Evolutionary conservation across 2,797 vertebrate species (phyloP).

Genomic region (Amazona finschi): DNA sequence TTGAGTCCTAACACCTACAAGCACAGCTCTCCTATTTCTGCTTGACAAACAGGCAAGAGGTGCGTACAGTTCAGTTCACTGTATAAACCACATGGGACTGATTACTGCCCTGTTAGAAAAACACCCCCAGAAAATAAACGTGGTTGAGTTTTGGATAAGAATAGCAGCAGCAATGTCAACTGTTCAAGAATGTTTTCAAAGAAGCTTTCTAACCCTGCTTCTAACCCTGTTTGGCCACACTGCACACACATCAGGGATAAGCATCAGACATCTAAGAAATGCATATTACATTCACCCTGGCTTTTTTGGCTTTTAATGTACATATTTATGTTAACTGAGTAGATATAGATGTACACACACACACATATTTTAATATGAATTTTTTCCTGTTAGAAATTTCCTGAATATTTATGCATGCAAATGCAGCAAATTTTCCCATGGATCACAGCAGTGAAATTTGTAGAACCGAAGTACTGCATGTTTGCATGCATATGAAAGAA

Average conservation of each 20-base stretch:
- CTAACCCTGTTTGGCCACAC: neutral
- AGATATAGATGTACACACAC: neutral
- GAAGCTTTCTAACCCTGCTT: neutral
- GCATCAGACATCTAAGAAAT: neutral
- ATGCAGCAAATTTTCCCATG: neutral
- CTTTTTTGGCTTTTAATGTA: neutral
- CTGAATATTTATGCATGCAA: neutral
- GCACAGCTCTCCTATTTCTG: neutral
- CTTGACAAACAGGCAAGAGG: neutral
- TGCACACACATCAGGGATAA: neutral
- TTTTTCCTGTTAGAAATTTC: neutral
- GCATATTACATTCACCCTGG: neutral
- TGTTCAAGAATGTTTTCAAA: neutral
- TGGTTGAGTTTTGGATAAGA: neutral
- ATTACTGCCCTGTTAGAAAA: neutral
- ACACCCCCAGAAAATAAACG: neutral
- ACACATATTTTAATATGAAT: neutral
- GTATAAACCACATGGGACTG: neutral
- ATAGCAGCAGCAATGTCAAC: neutral
- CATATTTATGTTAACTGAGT: neutral
- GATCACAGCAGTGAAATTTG: constrained; percentile 24
- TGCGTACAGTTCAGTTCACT: neutral
- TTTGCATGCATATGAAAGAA: constrained; percentile 44
- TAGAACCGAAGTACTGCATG: neutral
- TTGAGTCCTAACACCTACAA: neutral